Evolutionary conservation across 2,888 invertebrate genomes (phyloP).

Genomic region (Drosophila formosana): DNA sequence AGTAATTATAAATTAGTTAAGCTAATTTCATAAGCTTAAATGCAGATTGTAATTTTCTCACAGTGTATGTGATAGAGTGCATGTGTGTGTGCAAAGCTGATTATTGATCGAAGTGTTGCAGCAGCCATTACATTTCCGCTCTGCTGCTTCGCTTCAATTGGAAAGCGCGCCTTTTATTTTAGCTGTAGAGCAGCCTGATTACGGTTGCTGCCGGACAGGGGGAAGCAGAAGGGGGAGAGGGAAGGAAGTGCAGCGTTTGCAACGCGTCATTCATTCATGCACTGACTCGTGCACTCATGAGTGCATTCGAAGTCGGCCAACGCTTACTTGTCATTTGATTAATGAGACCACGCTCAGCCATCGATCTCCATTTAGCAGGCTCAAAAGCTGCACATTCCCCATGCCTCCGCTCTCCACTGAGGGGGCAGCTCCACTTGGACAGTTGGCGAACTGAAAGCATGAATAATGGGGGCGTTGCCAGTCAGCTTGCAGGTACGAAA

Average conservation of each 20-base stretch:
- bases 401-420: not conserved
- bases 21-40: not conserved
- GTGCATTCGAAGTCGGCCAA: constrained; percentile 51
- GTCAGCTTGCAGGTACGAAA: constrained; percentile 51
- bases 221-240: not conserved
- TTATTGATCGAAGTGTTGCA: constrained; percentile 71
- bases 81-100: constrained; percentile 38
- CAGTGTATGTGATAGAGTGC: constrained; percentile 1
- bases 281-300: constrained; percentile 45
- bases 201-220: not conserved
- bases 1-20: no score
- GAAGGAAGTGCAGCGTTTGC: constrained; percentile 25
- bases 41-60: not conserved
- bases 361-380: constrained; percentile 84
- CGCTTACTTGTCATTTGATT: constrained; percentile 82
- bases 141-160: constrained; percentile 71
- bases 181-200: constrained; percentile 1
- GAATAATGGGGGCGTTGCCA: constrained; percentile 79
- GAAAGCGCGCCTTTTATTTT: constrained; percentile 68
- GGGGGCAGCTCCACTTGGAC: constrained; percentile 16
- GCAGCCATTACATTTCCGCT: constrained; percentile 75
- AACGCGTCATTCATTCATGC: constrained; percentile 58
- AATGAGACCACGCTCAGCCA: constrained; percentile 84
- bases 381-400: constrained; percentile 22
- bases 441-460: constrained; percentile 61